Conservation (phyloP, 2,888 invertebrate species). For the Leptinotarsa rubiginosa region DNA sequence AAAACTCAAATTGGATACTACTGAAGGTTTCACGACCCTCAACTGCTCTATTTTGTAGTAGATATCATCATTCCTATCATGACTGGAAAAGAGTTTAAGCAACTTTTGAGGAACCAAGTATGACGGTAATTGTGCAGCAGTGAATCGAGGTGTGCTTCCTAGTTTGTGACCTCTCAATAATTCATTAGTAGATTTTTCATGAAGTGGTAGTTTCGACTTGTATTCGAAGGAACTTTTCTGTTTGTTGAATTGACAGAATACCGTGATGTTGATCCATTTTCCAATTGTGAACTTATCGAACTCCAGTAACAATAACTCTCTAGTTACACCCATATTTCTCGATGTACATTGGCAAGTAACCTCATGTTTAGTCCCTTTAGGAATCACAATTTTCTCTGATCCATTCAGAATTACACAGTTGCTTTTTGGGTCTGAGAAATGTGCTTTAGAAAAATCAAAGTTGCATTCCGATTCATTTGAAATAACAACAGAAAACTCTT, state of each 20-base stretch:
- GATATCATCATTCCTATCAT: conserved; percentile 59
- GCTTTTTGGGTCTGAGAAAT: conserved; percentile 68
- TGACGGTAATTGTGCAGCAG: conserved; percentile 68
- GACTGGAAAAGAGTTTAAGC: conserved; percentile 60
- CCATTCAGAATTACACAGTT: conserved; percentile 49
- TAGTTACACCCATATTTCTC: conserved; percentile 72
- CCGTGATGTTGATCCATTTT: conserved; percentile 70
- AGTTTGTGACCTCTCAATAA: conserved; percentile 68
- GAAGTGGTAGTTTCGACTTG: conserved; percentile 24
- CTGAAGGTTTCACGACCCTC: conserved; percentile 67
- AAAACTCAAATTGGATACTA: conserved; percentile 67
- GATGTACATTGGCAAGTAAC: conserved; percentile 68
- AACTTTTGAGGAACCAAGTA: conserved; percentile 66
- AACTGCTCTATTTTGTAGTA: conserved; percentile 60
- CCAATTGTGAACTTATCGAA: conserved; percentile 74
- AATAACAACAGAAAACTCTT: conserved; percentile 67
- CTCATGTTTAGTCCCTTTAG: conserved; percentile 20
- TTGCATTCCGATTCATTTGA: conserved; percentile 64
- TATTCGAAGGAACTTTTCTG: conserved; percentile 30
- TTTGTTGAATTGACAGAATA: conserved; percentile 50
- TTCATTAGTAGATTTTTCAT: conserved; percentile 34
- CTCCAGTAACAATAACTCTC: conserved; percentile 72
- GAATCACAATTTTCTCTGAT: conserved; percentile 56
- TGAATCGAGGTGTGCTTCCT: conserved; percentile 71
- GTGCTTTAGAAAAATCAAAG: conserved; percentile 68